Evolutionary conservation across 2,888 invertebrate species (phyloP).

Genomic region (Bellardia pandia): DNA sequence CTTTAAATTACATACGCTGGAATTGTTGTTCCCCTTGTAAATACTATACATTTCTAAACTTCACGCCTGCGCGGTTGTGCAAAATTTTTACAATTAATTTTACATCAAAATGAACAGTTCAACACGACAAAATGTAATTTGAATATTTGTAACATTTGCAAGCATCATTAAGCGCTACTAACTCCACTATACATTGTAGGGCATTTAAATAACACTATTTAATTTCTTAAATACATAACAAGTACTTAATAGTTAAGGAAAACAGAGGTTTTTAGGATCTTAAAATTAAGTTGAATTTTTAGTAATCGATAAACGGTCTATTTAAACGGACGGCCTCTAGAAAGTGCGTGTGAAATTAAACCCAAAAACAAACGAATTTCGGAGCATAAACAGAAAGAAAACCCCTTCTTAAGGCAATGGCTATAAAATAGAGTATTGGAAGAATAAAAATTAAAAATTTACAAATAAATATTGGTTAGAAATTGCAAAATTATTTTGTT

Average conservation of each 20-base stretch:
- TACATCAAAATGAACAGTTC: background rate
- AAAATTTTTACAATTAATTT: too few species aligned
- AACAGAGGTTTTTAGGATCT: conserved; percentile 56
- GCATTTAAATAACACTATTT: conserved; percentile 22
- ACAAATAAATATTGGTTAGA: background rate
- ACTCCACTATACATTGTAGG: conserved; percentile 10
- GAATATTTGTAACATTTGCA: background rate
- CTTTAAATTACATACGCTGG: too few species aligned
- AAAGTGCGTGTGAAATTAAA: conserved; percentile 7
- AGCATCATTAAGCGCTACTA: background rate
- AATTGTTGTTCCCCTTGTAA: too few species aligned
- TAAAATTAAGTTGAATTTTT: conserved; percentile 43
- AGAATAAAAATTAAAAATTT: background rate
- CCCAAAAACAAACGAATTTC: conserved; percentile 26
- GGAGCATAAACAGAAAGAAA: conserved; percentile 9
- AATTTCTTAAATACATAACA: conserved; percentile 50
- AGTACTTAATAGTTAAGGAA: conserved; percentile 8
- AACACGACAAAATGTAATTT: background rate
- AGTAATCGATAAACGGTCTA: conserved; percentile 56
- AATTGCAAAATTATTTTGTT: background rate
- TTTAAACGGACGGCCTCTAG: conserved; percentile 35
- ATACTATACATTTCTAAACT: too few species aligned
- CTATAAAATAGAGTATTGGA: conserved; percentile 23
- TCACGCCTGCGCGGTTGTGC: too few species aligned
- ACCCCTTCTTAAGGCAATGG: conserved; percentile 44